Evolutionary conservation across 1,140 invertebrate species (phyloP).

Genomic region (Limonius californicus): DNA sequence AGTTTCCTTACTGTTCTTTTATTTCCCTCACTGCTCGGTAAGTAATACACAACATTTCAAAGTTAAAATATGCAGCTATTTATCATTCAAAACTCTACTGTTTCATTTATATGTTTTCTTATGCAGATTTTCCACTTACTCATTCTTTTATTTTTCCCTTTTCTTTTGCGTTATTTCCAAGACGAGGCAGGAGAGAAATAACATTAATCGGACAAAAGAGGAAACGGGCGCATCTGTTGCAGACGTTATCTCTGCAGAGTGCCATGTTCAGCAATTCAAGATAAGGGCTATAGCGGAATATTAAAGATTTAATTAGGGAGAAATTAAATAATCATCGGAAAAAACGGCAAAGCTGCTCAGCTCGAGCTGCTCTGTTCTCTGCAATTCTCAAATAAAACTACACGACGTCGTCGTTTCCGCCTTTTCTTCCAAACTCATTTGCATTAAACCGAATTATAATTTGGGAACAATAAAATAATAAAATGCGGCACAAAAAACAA

Average conservation of each 20-base stretch:
- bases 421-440: background rate
- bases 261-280: background rate
- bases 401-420: background rate
- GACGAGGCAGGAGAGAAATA: background rate
- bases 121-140: too few relatives aligned
- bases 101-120: background rate
- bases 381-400: background rate
- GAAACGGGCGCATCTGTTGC: background rate
- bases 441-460: background rate
- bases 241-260: background rate
- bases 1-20: slow-evolving; percentile 8
- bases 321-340: background rate
- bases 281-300: background rate
- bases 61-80: background rate
- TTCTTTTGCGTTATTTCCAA: too few relatives aligned
- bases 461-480: slow-evolving; percentile 2
- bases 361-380: background rate
- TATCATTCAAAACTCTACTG: background rate
- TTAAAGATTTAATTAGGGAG: background rate
- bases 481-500: background rate
- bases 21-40: slow-evolving; percentile 1
- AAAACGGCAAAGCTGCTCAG: background rate
- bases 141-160: too few relatives aligned
- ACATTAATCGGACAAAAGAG: background rate
- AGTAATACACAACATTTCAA: slow-evolving; percentile 13